phyloP scores from a whole-genome alignment of 1,140 invertebrate genomes.

The Propsilocerus akamusi region DNA sequence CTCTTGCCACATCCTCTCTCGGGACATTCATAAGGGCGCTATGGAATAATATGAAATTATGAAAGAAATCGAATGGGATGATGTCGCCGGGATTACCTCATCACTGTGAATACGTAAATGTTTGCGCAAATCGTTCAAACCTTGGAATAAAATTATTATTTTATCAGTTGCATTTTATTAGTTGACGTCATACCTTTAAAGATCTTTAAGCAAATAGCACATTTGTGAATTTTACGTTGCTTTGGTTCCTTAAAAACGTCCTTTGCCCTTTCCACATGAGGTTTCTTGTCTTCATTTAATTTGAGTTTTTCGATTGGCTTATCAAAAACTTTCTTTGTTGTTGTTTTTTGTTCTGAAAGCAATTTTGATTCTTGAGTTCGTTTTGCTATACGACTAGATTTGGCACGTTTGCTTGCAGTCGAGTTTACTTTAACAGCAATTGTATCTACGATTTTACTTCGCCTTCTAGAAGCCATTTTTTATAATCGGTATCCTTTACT shows the following conservation, averaged over 20 bases:
- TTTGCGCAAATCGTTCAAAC: constrained; percentile 27
- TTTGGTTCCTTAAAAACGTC: not conserved
- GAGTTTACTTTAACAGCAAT: too few relatives aligned
- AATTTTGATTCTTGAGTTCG: too few relatives aligned
- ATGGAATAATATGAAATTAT: not conserved
- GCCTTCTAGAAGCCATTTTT: too few relatives aligned
- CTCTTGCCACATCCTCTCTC: constrained; percentile 44
- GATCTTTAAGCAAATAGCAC: not conserved
- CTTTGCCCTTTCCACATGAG: not conserved
- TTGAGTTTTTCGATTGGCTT: not conserved
- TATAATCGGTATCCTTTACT: too few relatives aligned
- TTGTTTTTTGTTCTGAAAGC: too few relatives aligned
- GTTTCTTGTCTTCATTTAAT: constrained; percentile 1
- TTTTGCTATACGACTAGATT: too few relatives aligned
- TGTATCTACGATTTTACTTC: too few relatives aligned
- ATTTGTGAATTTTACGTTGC: not conserved
- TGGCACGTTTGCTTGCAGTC: too few relatives aligned
- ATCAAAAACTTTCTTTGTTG: too few relatives aligned
- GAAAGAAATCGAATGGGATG: not conserved
- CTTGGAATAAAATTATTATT: constrained; percentile 4
- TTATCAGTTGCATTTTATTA: not conserved
- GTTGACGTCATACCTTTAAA: not conserved
- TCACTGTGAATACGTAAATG: constrained; percentile 35
- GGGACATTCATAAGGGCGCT: constrained; percentile 36
- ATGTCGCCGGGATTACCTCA: constrained; percentile 13